These are phyloP conservation scores for Dinomys branickii DNA, from an alignment of 2,113 vertebrate genomes.

Conservation along the genomic window DNA sequence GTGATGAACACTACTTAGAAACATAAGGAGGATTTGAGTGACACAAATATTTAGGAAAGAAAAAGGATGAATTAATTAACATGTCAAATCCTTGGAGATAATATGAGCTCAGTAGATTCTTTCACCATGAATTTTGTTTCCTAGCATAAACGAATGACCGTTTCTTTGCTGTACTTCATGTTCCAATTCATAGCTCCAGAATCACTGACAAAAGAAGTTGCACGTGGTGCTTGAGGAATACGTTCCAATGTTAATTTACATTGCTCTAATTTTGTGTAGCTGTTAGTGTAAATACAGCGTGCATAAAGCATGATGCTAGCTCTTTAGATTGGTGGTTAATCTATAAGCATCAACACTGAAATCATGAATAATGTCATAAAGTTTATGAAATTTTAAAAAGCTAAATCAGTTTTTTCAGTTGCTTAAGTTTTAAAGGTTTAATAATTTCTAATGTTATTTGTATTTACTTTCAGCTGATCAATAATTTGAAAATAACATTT, in stretches of 20 bases:
- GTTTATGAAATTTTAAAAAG: background rate
- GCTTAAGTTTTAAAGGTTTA: background rate
- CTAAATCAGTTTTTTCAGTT: conserved; percentile 23
- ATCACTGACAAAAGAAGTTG: background rate
- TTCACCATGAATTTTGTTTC: conserved; percentile 36
- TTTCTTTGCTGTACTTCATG: background rate
- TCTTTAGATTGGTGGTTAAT: conserved; percentile 31
- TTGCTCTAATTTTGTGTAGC: background rate
- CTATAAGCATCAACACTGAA: background rate
- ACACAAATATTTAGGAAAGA: conserved; percentile 20
- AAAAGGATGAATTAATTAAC: conserved; percentile 34
- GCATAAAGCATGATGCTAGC: background rate
- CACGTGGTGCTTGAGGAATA: background rate
- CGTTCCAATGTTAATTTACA: background rate
- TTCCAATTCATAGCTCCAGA: background rate
- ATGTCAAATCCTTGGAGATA: conserved; percentile 5
- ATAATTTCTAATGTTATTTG: conserved; percentile 18
- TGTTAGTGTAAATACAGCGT: background rate
- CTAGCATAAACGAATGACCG: background rate
- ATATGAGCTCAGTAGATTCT: conserved; percentile 16
- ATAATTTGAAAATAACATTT: conserved; percentile 3
- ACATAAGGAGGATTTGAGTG: background rate
- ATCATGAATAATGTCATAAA: conserved; percentile 14
- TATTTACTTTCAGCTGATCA: background rate
- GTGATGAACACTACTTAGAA: background rate